Conservation (phyloP, 2,888 invertebrate species). For the Ophion slaviceki region DNA sequence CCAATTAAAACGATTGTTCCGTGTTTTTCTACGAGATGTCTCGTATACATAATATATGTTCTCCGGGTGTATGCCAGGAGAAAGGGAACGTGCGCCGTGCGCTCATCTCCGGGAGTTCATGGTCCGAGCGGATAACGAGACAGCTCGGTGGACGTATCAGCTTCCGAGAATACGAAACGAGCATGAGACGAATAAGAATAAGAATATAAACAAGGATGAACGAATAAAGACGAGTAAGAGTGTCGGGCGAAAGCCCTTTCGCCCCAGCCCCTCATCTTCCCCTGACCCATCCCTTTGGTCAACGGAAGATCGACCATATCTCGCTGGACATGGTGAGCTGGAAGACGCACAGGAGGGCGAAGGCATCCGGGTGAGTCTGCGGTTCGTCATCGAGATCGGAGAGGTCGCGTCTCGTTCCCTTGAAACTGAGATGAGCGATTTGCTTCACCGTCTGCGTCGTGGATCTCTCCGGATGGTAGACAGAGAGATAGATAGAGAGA, state of each 20-base stretch:
- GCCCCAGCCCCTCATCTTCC: background rate
- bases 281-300: background rate
- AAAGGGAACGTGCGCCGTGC: constrained; percentile 25
- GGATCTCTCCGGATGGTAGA: constrained; percentile 33
- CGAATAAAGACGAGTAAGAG: constrained; percentile 53
- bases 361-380: constrained; percentile 33
- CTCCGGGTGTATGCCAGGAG: constrained; percentile 13
- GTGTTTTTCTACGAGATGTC: background rate
- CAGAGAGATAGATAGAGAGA: background rate
- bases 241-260: constrained; percentile 43
- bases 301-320: constrained; percentile 32
- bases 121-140: constrained; percentile 61
- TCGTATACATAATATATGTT: constrained; percentile 4
- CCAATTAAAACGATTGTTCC: constrained; percentile 8
- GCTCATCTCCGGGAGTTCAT: constrained; percentile 42
- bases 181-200: constrained; percentile 59
- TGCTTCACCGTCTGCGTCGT: constrained; percentile 39
- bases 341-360: constrained; percentile 5
- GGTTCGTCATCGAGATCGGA: constrained; percentile 48
- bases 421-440: constrained; percentile 39
- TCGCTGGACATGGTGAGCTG: constrained; percentile 40
- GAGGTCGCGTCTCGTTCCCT: constrained; percentile 17
- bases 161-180: constrained; percentile 61
- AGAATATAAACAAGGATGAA: constrained; percentile 30
- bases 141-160: constrained; percentile 58